These are phyloP conservation scores for Podargus strigoides DNA, from an alignment of 2,797 vertebrate species.

Conservation along the genomic window DNA sequence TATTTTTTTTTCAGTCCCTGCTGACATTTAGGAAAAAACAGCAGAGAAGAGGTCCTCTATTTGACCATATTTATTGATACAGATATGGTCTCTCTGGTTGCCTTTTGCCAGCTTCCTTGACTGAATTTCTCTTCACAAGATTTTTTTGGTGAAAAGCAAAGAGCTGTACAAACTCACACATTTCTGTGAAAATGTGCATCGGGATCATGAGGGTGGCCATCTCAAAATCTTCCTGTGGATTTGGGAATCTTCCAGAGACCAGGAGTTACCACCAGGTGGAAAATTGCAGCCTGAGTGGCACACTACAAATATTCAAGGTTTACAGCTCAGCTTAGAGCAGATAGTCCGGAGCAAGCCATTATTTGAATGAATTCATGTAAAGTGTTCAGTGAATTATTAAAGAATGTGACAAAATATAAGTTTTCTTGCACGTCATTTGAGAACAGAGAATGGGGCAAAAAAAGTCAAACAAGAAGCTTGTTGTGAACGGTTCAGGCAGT, in stretches of 20 bases:
- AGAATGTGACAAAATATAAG: neutral
- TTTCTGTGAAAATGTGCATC: neutral
- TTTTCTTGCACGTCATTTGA: neutral
- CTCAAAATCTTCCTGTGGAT: neutral
- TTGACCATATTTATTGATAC: neutral
- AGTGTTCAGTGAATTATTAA: neutral
- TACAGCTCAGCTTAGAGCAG: neutral
- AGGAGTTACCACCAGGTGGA: neutral
- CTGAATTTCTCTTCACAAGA: neutral
- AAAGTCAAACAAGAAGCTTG: constrained; percentile 11
- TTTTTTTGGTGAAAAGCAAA: neutral
- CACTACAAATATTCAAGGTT: neutral
- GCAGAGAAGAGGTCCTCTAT: neutral
- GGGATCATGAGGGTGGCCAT: neutral
- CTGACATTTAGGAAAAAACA: neutral
- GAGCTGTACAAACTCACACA: neutral
- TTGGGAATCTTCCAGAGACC: neutral
- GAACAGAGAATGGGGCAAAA: neutral
- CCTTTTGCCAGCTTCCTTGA: neutral
- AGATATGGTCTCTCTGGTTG: neutral
- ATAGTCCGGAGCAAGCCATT: neutral
- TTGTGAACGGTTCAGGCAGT: neutral
- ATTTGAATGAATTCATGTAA: neutral
- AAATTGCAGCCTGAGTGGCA: neutral
- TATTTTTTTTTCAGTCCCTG: neutral